Evolutionary conservation across 2,797 vertebrate genomes (phyloP).

Genomic region (Salarias fasciatus): DNA sequence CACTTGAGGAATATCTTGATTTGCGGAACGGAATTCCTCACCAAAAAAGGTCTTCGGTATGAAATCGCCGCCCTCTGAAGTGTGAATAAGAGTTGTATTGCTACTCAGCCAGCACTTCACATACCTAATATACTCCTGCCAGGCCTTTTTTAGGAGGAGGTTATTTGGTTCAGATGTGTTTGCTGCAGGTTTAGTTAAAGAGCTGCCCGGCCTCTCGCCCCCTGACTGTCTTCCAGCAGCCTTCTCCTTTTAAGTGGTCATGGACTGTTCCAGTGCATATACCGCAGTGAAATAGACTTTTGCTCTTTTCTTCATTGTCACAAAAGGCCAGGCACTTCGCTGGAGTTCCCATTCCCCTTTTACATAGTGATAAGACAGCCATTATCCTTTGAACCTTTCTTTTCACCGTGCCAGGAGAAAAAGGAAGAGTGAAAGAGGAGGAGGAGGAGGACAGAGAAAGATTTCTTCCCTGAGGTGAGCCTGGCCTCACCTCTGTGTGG

Average conservation of each 20-base stretch:
- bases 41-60: conserved; percentile 5
- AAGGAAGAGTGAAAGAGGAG: conserved; percentile 79
- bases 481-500: conserved; percentile 77
- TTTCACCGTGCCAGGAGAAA: conserved; percentile 78
- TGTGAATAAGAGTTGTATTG: conserved; percentile 25
- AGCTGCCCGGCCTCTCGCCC: conserved; percentile 52
- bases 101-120: conserved; percentile 36
- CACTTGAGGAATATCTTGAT: not conserved
- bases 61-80: conserved; percentile 9
- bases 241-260: conserved; percentile 71
- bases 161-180: conserved; percentile 65
- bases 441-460: conserved; percentile 79
- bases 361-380: conserved; percentile 85
- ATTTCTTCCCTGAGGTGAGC: conserved; percentile 84
- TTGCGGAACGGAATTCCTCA: conserved; percentile 19
- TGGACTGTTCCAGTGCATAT: conserved; percentile 75
- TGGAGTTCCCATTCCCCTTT: conserved; percentile 82
- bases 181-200: conserved; percentile 71
- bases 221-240: conserved; percentile 59
- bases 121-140: conserved; percentile 30
- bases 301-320: conserved; percentile 83
- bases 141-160: conserved; percentile 38
- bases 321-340: conserved; percentile 83
- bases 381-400: conserved; percentile 85
- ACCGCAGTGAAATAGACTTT: conserved; percentile 74